Evolutionary conservation across 1,140 invertebrate species (phyloP).

Genomic region (Aphidius ervi): DNA sequence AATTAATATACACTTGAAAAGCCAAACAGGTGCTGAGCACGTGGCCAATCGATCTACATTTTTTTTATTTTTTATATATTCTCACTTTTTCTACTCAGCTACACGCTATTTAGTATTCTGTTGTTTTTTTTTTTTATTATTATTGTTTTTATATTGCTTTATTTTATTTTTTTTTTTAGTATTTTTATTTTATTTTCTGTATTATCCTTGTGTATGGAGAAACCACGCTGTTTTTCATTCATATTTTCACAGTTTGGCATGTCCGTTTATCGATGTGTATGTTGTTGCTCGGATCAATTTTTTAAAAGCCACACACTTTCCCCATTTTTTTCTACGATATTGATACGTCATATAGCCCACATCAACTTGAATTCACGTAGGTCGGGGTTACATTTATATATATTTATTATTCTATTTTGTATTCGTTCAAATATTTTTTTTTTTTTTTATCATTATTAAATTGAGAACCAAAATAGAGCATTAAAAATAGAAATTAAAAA

Average conservation of each 20-base stretch:
- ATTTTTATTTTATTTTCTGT: conserved; percentile 20
- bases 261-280: conserved; percentile 40
- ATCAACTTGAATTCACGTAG: conserved; percentile 30
- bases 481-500: too few species aligned
- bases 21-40: conserved; percentile 51
- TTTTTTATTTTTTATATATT: conserved; percentile 26
- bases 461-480: not conserved
- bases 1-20: conserved; percentile 12
- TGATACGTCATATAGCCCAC: conserved; percentile 20
- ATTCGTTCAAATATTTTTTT: not conserved
- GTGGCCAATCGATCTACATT: conserved; percentile 46
- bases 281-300: conserved; percentile 47
- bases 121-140: conserved; percentile 3
- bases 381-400: conserved; percentile 40
- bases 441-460: conserved; percentile 13
- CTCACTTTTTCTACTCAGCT: conserved; percentile 26
- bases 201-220: conserved; percentile 33
- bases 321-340: conserved; percentile 18
- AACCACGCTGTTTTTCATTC: conserved; percentile 51
- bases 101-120: not conserved
- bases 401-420: conserved; percentile 14
- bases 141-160: conserved; percentile 9
- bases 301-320: conserved; percentile 36
- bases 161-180: not conserved
- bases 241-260: conserved; percentile 47